phyloP scores from a whole-genome alignment of 2,113 vertebrate species.

The Tragelaphus imberbis region DNA sequence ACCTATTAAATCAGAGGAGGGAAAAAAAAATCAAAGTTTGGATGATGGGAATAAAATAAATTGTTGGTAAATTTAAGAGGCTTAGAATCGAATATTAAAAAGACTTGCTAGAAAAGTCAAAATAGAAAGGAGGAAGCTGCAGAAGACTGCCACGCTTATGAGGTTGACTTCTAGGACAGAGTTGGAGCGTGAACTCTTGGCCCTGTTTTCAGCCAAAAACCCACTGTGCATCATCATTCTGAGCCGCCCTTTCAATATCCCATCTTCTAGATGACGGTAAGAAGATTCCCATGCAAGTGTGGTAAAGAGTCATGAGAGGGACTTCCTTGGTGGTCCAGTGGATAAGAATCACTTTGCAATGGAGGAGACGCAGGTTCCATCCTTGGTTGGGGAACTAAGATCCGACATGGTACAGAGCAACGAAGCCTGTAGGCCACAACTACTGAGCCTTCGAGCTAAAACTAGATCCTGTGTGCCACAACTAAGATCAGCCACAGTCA shows the following conservation, averaged over 20 bases:
- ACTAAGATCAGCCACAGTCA: background rate
- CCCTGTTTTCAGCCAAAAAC: background rate
- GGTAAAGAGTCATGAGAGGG: background rate
- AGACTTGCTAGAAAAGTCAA: background rate
- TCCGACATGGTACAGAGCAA: background rate
- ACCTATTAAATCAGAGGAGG: background rate
- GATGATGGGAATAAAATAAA: background rate
- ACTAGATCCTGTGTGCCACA: background rate
- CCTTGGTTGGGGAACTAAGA: background rate
- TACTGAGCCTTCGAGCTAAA: background rate
- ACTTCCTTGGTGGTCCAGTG: background rate
- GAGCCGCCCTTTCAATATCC: background rate
- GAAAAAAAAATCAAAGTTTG: background rate
- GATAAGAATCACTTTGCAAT: background rate
- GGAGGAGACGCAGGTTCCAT: background rate
- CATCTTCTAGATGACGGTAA: background rate
- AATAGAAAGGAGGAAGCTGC: background rate
- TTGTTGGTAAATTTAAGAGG: background rate
- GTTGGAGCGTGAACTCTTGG: rapidly evolving
- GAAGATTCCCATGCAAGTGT: background rate
- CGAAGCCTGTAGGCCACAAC: background rate
- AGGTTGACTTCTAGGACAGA: background rate
- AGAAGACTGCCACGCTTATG: background rate
- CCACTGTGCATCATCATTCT: rapidly evolving
- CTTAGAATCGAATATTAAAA: background rate